A percentile compares a stretch with the other conserved stretches of the same genome.
Evolutionary conservation across 2,113 vertebrate genomes (phyloP).

Genomic region (Epinephelus fuscoguttatus): DNA sequence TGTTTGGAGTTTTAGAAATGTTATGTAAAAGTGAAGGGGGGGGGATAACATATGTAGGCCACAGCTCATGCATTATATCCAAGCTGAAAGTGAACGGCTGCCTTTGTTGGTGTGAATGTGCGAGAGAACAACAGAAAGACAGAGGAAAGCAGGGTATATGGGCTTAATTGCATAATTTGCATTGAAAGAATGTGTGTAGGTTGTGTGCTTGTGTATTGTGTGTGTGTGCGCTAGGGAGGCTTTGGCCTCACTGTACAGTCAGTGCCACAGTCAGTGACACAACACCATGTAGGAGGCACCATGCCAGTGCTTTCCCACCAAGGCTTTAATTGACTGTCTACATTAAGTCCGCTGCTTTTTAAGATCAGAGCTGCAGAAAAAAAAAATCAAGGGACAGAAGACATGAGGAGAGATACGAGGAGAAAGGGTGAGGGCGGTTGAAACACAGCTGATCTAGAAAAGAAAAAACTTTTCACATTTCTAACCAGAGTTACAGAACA

Average conservation of each 20-base stretch:
- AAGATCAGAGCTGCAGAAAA: not conserved
- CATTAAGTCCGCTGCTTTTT: slow-evolving; percentile 31
- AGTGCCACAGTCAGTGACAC: slow-evolving; percentile 39
- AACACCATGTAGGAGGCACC: slow-evolving; percentile 29
- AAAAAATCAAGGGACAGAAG: not conserved
- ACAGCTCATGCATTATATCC: slow-evolving; percentile 44
- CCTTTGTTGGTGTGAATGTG: slow-evolving; percentile 17
- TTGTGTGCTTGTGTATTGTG: not conserved
- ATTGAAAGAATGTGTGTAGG: not conserved
- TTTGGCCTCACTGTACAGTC: slow-evolving; percentile 23
- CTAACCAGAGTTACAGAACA: not conserved
- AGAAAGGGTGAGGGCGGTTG: not conserved
- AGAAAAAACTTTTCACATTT: not conserved
- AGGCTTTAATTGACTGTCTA: slow-evolving; percentile 48
- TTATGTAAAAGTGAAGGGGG: slow-evolving; percentile 36
- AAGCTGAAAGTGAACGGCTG: slow-evolving; percentile 21
- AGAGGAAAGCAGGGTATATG: not conserved
- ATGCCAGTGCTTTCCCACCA: slow-evolving; percentile 32
- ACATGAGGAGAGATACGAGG: not conserved
- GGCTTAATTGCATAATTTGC: slow-evolving; percentile 26
- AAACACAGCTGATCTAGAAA: not conserved
- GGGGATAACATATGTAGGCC: slow-evolving; percentile 61
- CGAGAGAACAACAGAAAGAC: slow-evolving; percentile 8
- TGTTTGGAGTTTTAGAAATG: slow-evolving; percentile 47
- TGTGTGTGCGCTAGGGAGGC: not conserved